Base-by-base conservation (phyloP, 2,888 invertebrate species). In the Drosophila bunnanda region DNA sequence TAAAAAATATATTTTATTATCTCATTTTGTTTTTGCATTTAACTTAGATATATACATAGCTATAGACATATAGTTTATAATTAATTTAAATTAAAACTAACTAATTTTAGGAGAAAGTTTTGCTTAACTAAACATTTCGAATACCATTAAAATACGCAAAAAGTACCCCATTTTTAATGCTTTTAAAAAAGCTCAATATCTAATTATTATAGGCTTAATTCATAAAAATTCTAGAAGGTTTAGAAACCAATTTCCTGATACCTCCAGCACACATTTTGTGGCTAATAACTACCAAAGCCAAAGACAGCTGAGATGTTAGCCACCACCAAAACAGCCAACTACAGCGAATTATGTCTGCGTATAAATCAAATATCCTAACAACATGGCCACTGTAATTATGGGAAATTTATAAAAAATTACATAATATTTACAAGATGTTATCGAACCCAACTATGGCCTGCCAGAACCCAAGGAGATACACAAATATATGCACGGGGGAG, bases 371-470 rank as follows among this genome's bases (percentile, higher is more conserved):
- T 77, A 65, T 67, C 15, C 78, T 75, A 90, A 82, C 88, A 76
- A 81, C 75, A 66, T 75, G 71, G 60, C 67, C 66, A 70, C 80
- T 78, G 74, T 89, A 90, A 88, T 88, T 90, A 89, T 76, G 76
- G 75, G 74, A 83, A 89, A 75, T 79, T 84, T 82, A 76, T 85
- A 82, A 85, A 88, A 83, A 90, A 88, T 86, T 88, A 88, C 80
- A 85, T 69, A 89, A 90, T 88, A 79, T 85, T 85, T 90, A 88
- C 81, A 86, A 89, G 85, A 87, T 88, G 81, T 89, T 87, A 89
- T 89, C 84, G 74, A 57, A 62, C 58, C 36, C 76, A 88, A 76
- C 66, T 77, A 86, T 75, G 69, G 89, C 61, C 68, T 10, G 53
- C 30, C 28, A 38, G 36, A 54, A 32, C 30, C 36, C 44, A 38